Base-by-base conservation (phyloP, 2,888 invertebrate genomes). In the Phorcus lineatus region DNA sequence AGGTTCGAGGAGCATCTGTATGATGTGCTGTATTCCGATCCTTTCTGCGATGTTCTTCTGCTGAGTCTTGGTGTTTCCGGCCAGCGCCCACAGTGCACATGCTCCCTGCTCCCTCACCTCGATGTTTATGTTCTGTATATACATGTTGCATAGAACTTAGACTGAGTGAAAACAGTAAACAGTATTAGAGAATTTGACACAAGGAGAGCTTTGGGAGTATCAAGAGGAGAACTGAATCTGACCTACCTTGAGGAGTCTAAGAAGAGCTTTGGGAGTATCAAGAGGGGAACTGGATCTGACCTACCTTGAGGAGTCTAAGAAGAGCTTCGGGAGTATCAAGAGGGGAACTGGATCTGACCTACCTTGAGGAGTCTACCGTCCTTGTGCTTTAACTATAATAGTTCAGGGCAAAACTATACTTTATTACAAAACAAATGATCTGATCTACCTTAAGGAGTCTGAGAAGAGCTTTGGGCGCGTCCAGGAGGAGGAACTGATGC, bases 291-390 rank as follows among this genome's bases (percentile, higher is more conserved):
- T 36, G 36, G 7, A 36, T 3, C 7, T 6, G 4, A 6, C 36
- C 36, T 36, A 36, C 36, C 36, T 36, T 36, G 36, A 36, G 36
- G 36, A 36, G 36, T 36, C 36, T 36, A 7, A 36, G 36, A 36
- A 36, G 4, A 36, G 2, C 36, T 36, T 36, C 9, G 2, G 57
- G 9, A 57, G 19, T 7, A n/a, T n/a, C n/a, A n/a, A n/a, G n/a
- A n/a, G n/a, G n/a, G n/a, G n/a, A n/a, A n/a, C 36, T 36, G 36
- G 7, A 36, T 3, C 2, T 24, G 1, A 16, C 19, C 57, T 83
- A 92, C 92, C 91, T 92, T 93, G 17, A 93, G 84, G 0, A 93
- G n/a, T n/a, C n/a, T n/a, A n/a, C n/a, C n/a, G n/a, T n/a, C n/a
- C n/a, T n/a, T n/a, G n/a, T n/a, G n/a, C n/a, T n/a, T n/a, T n/a